Evolutionary conservation across 2,888 invertebrate species (phyloP).

Genomic region (Axea sp.): DNA sequence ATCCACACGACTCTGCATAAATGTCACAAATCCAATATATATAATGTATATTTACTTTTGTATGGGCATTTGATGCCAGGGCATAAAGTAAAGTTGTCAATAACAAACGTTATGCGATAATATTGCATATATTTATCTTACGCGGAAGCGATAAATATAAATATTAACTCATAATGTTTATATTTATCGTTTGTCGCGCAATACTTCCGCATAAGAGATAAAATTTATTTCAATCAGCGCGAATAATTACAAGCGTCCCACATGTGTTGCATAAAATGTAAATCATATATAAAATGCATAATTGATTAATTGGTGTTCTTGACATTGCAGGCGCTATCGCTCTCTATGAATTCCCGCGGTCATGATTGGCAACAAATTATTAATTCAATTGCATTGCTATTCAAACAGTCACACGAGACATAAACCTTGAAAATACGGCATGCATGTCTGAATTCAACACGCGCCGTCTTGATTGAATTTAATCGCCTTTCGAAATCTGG

Average conservation of each 20-base stretch:
- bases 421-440: conserved; percentile 51
- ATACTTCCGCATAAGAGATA: too few relatives aligned
- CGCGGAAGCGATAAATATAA: too few relatives aligned
- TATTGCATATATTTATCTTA: too few relatives aligned
- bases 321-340: conserved; percentile 32
- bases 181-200: too few relatives aligned
- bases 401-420: conserved; percentile 46
- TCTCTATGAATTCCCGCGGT: conserved; percentile 4
- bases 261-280: background rate
- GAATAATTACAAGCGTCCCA: background rate
- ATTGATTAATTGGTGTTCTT: conserved; percentile 21
- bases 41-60: too few relatives aligned
- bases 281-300: conserved; percentile 9
- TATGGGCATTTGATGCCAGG: too few relatives aligned
- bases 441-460: conserved; percentile 45
- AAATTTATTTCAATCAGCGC: too few relatives aligned
- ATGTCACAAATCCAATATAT: too few relatives aligned
- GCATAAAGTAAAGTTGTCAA: too few relatives aligned
- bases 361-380: conserved; percentile 54
- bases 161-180: too few relatives aligned
- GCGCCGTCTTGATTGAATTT: conserved; percentile 58
- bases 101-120: too few relatives aligned
- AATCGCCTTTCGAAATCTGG: conserved; percentile 63
- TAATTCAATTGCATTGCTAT: conserved; percentile 55
- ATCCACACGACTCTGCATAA: too few relatives aligned